phyloP scores from a whole-genome alignment of 2,888 invertebrate genomes.

The Drosophila emarginata region DNA sequence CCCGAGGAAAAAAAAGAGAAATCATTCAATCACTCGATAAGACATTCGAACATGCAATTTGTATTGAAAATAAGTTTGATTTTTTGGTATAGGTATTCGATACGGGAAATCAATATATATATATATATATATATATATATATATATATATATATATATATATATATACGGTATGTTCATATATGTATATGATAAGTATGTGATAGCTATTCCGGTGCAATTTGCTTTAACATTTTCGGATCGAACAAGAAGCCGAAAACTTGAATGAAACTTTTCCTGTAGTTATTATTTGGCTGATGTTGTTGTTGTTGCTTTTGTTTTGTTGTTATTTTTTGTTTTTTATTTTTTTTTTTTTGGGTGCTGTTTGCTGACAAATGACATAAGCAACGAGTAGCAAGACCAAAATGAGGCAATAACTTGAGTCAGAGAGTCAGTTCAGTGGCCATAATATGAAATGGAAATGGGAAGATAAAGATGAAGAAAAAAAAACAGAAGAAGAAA shows the following conservation, averaged over 20 bases:
- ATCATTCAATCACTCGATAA: constrained; percentile 6
- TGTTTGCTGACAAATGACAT: constrained; percentile 63
- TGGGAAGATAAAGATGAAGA: constrained; percentile 1
- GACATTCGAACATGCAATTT: constrained; percentile 4
- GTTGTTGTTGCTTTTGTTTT: neutral
- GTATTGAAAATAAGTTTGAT: constrained; percentile 6
- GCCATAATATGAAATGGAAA: constrained; percentile 5
- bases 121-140: neutral
- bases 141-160: neutral
- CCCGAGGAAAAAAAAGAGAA: constrained; percentile 1
- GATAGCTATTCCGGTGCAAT: constrained; percentile 3
- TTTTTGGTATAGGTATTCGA: constrained; percentile 46
- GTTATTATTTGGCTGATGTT: constrained; percentile 32
- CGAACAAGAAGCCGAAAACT: constrained; percentile 1
- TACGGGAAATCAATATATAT: constrained; percentile 16
- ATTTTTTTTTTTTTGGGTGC: neutral
- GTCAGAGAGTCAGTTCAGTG: constrained; percentile 5
- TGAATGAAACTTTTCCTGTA: constrained; percentile 13
- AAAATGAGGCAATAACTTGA: constrained; percentile 23
- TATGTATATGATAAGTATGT: neutral
- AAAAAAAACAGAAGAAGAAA: too few species aligned
- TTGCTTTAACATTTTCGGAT: neutral
- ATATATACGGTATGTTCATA: neutral
- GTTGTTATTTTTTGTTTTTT: too few species aligned
- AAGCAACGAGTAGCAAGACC: constrained; percentile 42